Evolutionary conservation across 2,797 vertebrate species (phyloP), one percentile per base, ranked within the genome.

Genomic region (Lepidocolaptes lacrymiger): DNA sequence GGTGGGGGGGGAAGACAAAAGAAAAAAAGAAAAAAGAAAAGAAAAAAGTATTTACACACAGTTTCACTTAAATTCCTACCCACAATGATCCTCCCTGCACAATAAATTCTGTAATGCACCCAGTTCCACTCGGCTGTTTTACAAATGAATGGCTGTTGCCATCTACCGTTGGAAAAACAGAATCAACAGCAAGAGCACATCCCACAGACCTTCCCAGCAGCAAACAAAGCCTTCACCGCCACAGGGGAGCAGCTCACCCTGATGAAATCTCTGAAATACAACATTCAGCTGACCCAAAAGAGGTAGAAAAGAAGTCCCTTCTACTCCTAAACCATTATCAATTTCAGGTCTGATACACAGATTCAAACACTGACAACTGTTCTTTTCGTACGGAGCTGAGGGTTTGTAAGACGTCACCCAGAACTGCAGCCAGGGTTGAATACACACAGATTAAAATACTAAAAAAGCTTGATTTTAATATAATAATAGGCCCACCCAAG

Each of bases 131-230:
- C 15, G 62, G 19, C 4, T 5, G 48, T 85, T 94, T 91, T 84
- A 97, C 95, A 96, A 74, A 91, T 95, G 97, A 98, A 93, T 23
- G 61, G 55, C 96, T 94, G 91, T 96, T 97, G 98, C 98, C 98
- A 98, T 93, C 98, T 98, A 97, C 97, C 68, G 98, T 97, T 52
- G 88, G 91, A 88, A 94, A 97, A 93, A 88, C 24, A 75, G 12
- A 26, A 89, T 23, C 63, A 75, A 10, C 77, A 73, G 62, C 68
- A 46, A 23, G 43, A 93, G 71, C 43, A 39, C 66, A 55, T 27
- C 58, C 34, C 48, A 22, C 28, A 68, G 49, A 43, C 67, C 76
- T 89, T 46, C 83, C 51, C 4, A 80, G 62, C 1, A n/a, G 2
- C 11, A 78, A n/a, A 87, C 55, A 67, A 71, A 88, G 34, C 12